Evolutionary conservation across 2,888 invertebrate genomes (phyloP).

Genomic region (Chymomyza fuscimana): DNA sequence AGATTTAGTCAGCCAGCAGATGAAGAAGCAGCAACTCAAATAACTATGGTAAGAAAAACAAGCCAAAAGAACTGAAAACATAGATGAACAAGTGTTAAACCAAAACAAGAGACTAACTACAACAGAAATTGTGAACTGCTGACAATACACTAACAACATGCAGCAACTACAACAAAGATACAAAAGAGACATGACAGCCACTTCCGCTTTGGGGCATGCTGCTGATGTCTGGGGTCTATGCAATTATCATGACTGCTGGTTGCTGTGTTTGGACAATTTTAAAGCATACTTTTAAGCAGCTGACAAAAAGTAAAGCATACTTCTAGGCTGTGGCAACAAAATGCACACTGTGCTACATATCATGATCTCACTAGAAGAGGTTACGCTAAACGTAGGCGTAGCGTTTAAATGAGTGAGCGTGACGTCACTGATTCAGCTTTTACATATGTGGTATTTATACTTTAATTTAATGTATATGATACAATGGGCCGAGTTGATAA

Average conservation of each 20-base stretch:
- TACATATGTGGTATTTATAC: too few species aligned
- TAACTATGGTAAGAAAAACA: conserved; percentile 9
- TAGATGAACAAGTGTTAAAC: conserved; percentile 19
- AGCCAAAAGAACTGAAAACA: not conserved
- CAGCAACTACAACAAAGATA: conserved; percentile 14
- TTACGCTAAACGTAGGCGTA: too few species aligned
- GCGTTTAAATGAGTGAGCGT: too few species aligned
- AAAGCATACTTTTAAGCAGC: conserved; percentile 13
- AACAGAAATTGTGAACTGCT: conserved; percentile 11
- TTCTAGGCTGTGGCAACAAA: conserved; percentile 13
- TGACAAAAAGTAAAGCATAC: conserved; percentile 15
- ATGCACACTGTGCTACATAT: not conserved
- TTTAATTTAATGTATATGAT: too few species aligned
- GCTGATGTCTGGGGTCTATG: conserved; percentile 1
- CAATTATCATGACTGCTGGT: conserved; percentile 3
- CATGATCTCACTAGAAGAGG: too few species aligned
- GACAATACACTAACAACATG: conserved; percentile 10
- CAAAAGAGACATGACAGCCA: conserved; percentile 16
- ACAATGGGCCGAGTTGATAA: too few species aligned
- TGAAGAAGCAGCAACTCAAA: conserved; percentile 6
- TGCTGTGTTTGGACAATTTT: conserved; percentile 1
- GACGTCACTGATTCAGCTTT: too few species aligned
- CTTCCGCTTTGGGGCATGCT: conserved; percentile 22
- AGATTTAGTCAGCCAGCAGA: not conserved
- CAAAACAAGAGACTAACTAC: conserved; percentile 27